Evolutionary conservation across 2,113 vertebrate genomes (phyloP).

Genomic region (Crotalus viridis): DNA sequence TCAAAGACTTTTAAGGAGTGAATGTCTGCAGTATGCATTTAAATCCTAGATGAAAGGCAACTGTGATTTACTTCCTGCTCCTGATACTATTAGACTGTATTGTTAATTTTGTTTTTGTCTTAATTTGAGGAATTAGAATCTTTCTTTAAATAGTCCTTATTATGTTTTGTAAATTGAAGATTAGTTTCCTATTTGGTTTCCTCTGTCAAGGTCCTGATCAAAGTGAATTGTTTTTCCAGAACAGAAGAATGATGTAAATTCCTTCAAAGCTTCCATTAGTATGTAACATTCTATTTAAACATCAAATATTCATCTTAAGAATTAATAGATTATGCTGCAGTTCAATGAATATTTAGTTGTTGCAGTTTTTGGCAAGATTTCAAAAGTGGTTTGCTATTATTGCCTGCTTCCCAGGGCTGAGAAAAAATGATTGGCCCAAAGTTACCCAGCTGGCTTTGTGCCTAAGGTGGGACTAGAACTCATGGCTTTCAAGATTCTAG

Average conservation of each 20-base stretch:
- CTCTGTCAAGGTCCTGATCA: conserved; percentile 43
- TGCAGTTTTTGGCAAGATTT: no score
- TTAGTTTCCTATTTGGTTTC: not conserved
- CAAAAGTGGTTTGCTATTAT: no score
- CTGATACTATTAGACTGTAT: not conserved
- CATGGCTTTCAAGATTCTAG: not conserved
- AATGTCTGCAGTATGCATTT: not conserved
- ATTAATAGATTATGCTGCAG: not conserved
- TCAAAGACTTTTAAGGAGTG: not conserved
- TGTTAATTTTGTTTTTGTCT: not conserved
- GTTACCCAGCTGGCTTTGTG: not conserved
- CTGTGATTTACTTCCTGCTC: not conserved
- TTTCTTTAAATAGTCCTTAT: not conserved
- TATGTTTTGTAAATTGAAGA: not conserved
- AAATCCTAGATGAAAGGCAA: not conserved
- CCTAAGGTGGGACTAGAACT: not conserved
- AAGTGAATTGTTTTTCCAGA: accelerated
- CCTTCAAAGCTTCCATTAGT: not conserved
- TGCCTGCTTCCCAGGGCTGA: no score
- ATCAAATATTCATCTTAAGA: not conserved
- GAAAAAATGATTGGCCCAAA: no score
- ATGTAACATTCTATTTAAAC: not conserved
- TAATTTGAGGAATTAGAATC: not conserved
- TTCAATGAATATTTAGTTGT: not conserved
- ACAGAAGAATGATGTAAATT: not conserved